Evolutionary conservation across 2,888 invertebrate genomes (phyloP).

Genomic region (Lomographa bimaculata): DNA sequence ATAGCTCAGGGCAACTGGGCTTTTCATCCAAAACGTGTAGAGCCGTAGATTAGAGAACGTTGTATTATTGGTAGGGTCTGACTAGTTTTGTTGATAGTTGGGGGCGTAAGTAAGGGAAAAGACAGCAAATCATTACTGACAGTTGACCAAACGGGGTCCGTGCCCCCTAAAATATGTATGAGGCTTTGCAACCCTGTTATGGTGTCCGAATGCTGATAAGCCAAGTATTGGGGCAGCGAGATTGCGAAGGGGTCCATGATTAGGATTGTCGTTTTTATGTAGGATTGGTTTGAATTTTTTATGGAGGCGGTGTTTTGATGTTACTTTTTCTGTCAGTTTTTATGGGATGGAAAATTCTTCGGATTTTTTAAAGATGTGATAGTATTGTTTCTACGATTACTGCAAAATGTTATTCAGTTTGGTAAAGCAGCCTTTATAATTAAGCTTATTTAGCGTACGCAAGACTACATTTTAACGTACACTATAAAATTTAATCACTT

Average conservation of each 20-base stretch:
- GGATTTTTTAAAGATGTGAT: too few species aligned
- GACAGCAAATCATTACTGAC: conserved; percentile 83
- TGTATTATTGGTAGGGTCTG: conserved; percentile 33
- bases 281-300: conserved; percentile 34
- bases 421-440: too few species aligned
- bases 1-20: conserved; percentile 6
- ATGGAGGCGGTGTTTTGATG: conserved; percentile 24
- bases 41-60: conserved; percentile 1
- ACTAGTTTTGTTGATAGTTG: conserved; percentile 46
- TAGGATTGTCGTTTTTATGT: conserved; percentile 65
- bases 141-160: conserved; percentile 81
- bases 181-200: conserved; percentile 78
- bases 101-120: conserved; percentile 72
- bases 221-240: conserved; percentile 69
- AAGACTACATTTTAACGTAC: too few species aligned
- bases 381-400: too few species aligned
- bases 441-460: too few species aligned
- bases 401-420: too few species aligned
- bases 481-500: too few species aligned
- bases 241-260: conserved; percentile 53
- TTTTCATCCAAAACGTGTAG: conserved; percentile 41
- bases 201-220: conserved; percentile 84
- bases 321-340: conserved; percentile 12
- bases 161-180: conserved; percentile 82
- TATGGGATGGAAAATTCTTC: too few species aligned